Base-by-base conservation (phyloP, 1,140 invertebrate genomes). In the Achatina immaculata region DNA sequence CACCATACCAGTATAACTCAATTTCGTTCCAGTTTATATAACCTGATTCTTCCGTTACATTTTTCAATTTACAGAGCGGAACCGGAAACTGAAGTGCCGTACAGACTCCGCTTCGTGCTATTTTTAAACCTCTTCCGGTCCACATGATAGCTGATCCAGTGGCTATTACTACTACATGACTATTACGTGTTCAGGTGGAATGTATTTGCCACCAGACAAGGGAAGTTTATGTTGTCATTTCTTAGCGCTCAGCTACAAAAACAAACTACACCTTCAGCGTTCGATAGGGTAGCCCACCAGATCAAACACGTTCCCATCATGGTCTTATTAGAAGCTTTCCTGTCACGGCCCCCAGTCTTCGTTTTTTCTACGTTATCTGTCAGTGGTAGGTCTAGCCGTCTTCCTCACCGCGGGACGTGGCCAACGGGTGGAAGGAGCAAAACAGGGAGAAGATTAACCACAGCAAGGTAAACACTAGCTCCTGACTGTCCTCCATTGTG, bases 271-370 rank as follows among this genome's bases (percentile, higher is more conserved):
- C 58, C n/a, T 19, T 31, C 58, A 62, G 58, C 58, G n/a, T 31
- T 62, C 58, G 58, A 62, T 31, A 62, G n/a, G 58, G 58, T 2
- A 28, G n/a, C n/a, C 28, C 9, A 55, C 51, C 2, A 62, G 58
- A 62, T 62, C 58, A 62, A 62, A 62, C 16, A 16, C 58, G 58
- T 62, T 31, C 58, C 58, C 58, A 62, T 62, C n/a, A 34, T 62
- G 58, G 1, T 62, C n/a, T 31, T 6, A 62, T 62, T 62, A 62
- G 58, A 16, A n/a, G n/a, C 21, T 62, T 62, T 62, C 58, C 58
- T 28, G 58, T 31, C 16, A 31, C 58, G 6, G 58, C 58, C 31
- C 58, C 58, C 31, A 7, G 58, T 31, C 6, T 16, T 62, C n/a
- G 4, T 31, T 34, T 55, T 62, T 62, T 62, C 31, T 31, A 62